Base-by-base conservation (phyloP, 1,140 invertebrate genomes). In the Bilobella aurantiaca region DNA sequence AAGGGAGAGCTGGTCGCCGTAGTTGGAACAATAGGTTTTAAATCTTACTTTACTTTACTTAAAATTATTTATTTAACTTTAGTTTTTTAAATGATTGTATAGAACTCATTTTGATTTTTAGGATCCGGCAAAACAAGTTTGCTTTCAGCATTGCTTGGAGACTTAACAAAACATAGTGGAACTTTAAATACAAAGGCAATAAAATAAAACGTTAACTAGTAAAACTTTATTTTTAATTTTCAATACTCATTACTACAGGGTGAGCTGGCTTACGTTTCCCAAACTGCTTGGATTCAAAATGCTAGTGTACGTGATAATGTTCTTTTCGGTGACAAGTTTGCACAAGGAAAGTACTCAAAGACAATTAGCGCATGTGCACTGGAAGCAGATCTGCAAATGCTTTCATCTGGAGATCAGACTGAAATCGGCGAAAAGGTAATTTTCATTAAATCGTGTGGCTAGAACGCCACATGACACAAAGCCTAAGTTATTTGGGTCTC, bases 1-100 rank as follows among this genome's bases (percentile, higher is more conserved):
- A 87, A 88, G 72, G 82, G 91, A 73, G 93, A 91, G 1, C 80
- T 85, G 74, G 81, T 95, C 1, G 89, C 87, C 0, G 91, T 94
- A 78, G 84, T 79, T 57, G 91, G 91, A 47, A 88, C 87, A 87
- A 76, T 89, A 87, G 74, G 63, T 58, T n/a, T n/a, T n/a, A 12
- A 16, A 25, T 16, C 27, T 12, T 12, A 59, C 27, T n/a, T n/a
- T n/a, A n/a, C n/a, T n/a, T n/a, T n/a, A n/a, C n/a, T n/a, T n/a
- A n/a, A 47, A n/a, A n/a, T n/a, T n/a, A n/a, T n/a, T n/a, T n/a
- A n/a, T n/a, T n/a, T n/a, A n/a, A n/a, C n/a, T n/a, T 57, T 23
- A 58, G 65, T n/a, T n/a, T n/a, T n/a, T n/a, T n/a, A n/a, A n/a
- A n/a, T n/a, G n/a, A n/a, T n/a, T n/a, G n/a, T n/a, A n/a, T n/a